Conservation (phyloP, 1,140 invertebrate genomes). For the Drosophila orosa region DNA sequence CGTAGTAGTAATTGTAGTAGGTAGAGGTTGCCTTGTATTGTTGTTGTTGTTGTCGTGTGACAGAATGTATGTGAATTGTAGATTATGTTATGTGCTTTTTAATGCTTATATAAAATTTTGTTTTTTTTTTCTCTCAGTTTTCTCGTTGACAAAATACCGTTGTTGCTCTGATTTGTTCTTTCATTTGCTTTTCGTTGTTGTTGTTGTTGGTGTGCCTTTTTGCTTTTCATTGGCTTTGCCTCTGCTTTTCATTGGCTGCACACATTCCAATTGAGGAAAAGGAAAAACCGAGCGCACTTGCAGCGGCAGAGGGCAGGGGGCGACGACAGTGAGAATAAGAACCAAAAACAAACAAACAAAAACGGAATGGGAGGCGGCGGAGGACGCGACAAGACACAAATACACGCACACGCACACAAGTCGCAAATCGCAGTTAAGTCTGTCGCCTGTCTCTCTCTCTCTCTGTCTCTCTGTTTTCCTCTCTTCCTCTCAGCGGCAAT, state of each 20-base stretch:
- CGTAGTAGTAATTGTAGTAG: conserved; percentile 30
- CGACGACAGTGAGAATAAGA: conserved; percentile 23
- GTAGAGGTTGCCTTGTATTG: conserved; percentile 29
- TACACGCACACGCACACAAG: conserved; percentile 10
- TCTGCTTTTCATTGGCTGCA: conserved; percentile 29
- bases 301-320: conserved; percentile 11
- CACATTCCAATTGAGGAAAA: conserved; percentile 40
- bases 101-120: conserved; percentile 46
- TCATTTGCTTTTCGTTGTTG: conserved; percentile 15
- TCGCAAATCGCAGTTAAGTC: conserved; percentile 33
- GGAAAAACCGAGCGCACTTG: conserved; percentile 33
- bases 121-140: no score
- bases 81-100: conserved; percentile 35
- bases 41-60: background rate
- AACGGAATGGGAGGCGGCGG: conserved; percentile 3
- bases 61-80: conserved; percentile 29
- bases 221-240: conserved; percentile 19
- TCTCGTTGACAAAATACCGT: conserved; percentile 17
- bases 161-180: conserved; percentile 35
- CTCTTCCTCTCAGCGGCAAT: conserved; percentile 5
- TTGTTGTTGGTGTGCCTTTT: conserved; percentile 5
- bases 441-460: conserved; percentile 2
- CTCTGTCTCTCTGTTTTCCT: no score
- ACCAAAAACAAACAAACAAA: conserved; percentile 45
- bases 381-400: background rate